A percentile compares a stretch with the other conserved stretches of the same genome.
These are phyloP conservation scores for Sarcophaga variegata DNA, from an alignment of 2,888 invertebrate species.

Conservation along the genomic window DNA sequence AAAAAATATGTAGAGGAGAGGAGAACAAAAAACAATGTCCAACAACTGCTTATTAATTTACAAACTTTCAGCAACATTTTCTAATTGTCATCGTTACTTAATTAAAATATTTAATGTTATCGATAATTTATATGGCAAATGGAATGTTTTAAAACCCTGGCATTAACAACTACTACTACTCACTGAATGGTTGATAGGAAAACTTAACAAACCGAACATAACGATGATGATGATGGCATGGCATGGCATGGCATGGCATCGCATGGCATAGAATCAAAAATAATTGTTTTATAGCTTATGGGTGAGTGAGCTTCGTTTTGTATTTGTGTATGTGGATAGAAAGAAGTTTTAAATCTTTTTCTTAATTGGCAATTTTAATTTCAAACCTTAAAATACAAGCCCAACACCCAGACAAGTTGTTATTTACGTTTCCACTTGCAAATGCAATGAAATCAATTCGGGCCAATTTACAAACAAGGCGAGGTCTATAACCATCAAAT, in stretches of 20 bases:
- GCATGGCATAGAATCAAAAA: not conserved
- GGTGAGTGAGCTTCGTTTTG: too few relatives aligned
- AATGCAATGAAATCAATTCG: not conserved
- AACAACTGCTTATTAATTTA: too few relatives aligned
- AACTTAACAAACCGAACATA: not conserved
- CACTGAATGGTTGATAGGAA: too few relatives aligned
- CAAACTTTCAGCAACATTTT: too few relatives aligned
- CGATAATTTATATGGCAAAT: too few relatives aligned
- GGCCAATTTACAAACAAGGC: not conserved
- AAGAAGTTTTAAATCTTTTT: conserved; percentile 12
- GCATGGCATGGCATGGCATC: not conserved
- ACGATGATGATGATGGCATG: not conserved
- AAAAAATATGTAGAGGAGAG: too few relatives aligned
- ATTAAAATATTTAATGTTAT: too few relatives aligned
- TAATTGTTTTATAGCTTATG: not conserved
- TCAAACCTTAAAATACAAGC: not conserved
- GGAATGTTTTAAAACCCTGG: too few relatives aligned
- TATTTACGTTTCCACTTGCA: too few relatives aligned
- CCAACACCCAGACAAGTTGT: not conserved
- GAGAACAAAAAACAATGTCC: too few relatives aligned
- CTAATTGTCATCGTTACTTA: too few relatives aligned
- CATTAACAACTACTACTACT: too few relatives aligned
- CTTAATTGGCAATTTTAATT: conserved; percentile 34
- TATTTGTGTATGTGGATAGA: not conserved
- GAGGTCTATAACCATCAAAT: conserved; percentile 24